A percentile compares a stretch with the other conserved stretches of the same genome.
Conservation (phyloP, 2,888 invertebrate genomes). For the Tachina grossa region DNA sequence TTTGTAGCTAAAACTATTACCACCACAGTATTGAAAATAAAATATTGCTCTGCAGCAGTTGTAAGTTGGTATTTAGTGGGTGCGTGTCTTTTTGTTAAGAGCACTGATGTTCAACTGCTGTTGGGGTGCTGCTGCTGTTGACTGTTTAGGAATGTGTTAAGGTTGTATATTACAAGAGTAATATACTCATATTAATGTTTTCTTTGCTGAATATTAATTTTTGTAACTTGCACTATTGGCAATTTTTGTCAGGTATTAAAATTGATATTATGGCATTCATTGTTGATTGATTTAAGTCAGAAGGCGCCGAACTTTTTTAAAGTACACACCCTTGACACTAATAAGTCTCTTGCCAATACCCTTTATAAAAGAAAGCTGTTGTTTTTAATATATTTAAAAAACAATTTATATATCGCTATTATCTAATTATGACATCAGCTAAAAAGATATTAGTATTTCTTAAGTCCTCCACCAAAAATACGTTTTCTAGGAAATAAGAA, state of each 20-base stretch:
- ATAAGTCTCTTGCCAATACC: background rate
- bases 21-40: conserved; percentile 45
- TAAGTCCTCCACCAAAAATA: background rate
- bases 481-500: background rate
- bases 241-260: conserved; percentile 32
- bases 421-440: background rate
- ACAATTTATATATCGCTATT: background rate
- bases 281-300: conserved; percentile 42
- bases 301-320: background rate
- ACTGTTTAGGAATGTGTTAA: conserved; percentile 10
- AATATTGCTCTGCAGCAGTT: background rate
- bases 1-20: conserved; percentile 48
- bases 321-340: background rate
- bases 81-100: conserved; percentile 20
- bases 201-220: conserved; percentile 50
- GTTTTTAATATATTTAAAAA: background rate
- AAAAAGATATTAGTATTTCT: too few species aligned
- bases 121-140: background rate
- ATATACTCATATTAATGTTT: conserved; percentile 36
- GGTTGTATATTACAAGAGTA: conserved; percentile 17
- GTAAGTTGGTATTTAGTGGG: conserved; percentile 3
- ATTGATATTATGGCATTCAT: conserved; percentile 23
- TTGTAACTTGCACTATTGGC: conserved; percentile 15
- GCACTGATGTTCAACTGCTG: background rate
- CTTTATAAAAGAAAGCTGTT: background rate